These are phyloP conservation scores for Dicaeum eximium DNA, from an alignment of 2,113 vertebrate species.

Conservation along the genomic window DNA sequence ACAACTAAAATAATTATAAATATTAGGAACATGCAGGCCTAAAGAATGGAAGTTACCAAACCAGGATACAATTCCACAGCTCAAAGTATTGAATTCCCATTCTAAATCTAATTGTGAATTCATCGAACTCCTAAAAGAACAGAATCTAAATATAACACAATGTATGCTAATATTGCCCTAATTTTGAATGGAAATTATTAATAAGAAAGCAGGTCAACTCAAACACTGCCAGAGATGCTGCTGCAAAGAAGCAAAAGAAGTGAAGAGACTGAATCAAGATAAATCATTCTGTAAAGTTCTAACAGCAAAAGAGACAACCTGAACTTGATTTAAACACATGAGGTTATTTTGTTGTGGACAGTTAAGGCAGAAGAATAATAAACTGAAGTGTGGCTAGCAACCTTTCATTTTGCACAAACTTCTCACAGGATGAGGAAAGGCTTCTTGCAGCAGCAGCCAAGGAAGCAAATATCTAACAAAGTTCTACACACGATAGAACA, in stretches of 20 bases:
- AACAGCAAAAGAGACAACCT: background rate
- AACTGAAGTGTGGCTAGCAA: background rate
- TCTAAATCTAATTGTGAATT: background rate
- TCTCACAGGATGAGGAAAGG: background rate
- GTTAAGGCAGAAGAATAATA: background rate
- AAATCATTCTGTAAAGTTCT: background rate
- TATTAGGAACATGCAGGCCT: background rate
- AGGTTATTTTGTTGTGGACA: background rate
- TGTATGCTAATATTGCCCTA: conserved; percentile 24
- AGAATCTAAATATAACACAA: background rate
- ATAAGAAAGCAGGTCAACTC: conserved; percentile 6
- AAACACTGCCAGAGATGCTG: background rate
- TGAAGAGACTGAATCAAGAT: background rate
- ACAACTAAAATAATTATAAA: background rate
- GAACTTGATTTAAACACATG: background rate
- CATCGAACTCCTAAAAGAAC: background rate
- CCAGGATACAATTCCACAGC: background rate
- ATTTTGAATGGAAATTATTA: background rate
- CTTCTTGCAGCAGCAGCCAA: background rate
- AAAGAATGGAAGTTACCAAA: background rate
- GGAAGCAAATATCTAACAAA: background rate
- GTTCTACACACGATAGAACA: background rate
- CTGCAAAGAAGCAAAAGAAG: background rate
- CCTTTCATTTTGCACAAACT: background rate
- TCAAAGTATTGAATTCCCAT: background rate